Evolutionary conservation across 2,888 invertebrate species (phyloP).

Genomic region (Pimpla rufipes): DNA sequence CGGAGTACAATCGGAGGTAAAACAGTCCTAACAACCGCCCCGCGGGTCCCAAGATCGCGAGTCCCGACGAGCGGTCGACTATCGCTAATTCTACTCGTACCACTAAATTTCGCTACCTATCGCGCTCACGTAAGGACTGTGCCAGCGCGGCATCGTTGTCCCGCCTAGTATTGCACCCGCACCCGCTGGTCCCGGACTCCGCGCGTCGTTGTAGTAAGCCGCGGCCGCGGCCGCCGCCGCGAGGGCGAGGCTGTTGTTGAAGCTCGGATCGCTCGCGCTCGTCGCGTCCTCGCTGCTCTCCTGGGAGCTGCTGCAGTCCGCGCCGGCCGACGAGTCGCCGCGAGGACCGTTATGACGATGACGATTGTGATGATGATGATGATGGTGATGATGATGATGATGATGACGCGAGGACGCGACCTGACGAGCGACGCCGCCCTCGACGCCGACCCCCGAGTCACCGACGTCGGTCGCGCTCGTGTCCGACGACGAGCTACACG

Average conservation of each 20-base stretch:
- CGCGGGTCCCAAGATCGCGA: conserved; percentile 1
- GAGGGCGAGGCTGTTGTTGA: conserved; percentile 48
- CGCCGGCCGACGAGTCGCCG: conserved; percentile 37
- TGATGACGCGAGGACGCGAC: conserved; percentile 11
- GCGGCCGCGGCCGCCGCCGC: conserved; percentile 11
- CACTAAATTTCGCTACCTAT: conserved; percentile 83
- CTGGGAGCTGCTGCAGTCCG: conserved; percentile 54
- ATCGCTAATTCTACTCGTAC: conserved; percentile 8
- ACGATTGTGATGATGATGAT: conserved; percentile 9
- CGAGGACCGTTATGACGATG: conserved; percentile 29
- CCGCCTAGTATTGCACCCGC: conserved; percentile 59
- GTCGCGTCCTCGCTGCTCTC: conserved; percentile 44
- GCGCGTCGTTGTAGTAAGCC: conserved; percentile 74
- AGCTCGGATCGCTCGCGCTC: conserved; percentile 48
- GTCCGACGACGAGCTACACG: conserved; percentile 42
- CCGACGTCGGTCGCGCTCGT: conserved; percentile 24
- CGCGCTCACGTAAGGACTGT: conserved; percentile 82
- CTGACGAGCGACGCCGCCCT: conserved; percentile 38
- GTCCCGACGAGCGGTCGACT: conserved; percentile 18
- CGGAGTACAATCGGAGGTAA: conserved; percentile 23
- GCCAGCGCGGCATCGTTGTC: conserved; percentile 80
- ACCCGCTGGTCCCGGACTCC: conserved; percentile 70
- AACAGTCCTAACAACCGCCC: conserved; percentile 22
- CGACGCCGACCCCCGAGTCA: conserved; percentile 41
- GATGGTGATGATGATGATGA: neutral